phyloP scores from a whole-genome alignment of 2,113 vertebrate genomes.

The Alces alces region DNA sequence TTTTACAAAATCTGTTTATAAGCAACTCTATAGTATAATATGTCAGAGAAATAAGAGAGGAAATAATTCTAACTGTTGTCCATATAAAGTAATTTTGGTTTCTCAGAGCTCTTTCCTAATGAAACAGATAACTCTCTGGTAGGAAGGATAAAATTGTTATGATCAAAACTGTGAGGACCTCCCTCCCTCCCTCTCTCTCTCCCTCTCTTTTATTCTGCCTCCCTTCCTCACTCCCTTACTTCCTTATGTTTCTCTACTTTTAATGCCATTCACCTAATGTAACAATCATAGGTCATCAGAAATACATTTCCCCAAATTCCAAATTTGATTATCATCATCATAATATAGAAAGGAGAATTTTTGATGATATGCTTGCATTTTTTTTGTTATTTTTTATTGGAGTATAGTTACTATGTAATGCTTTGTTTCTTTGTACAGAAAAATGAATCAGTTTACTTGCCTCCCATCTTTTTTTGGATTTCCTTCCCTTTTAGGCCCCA shows the following conservation, averaged over 20 bases:
- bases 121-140: background rate
- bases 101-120: background rate
- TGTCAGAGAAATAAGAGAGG: background rate
- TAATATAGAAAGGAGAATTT: background rate
- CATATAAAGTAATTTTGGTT: background rate
- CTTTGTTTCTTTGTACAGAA: background rate
- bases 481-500: background rate
- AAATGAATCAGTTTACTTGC: background rate
- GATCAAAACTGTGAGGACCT: background rate
- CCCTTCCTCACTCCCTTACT: background rate
- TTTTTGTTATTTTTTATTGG: background rate
- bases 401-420: background rate
- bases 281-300: background rate
- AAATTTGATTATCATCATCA: background rate
- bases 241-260: background rate
- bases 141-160: background rate
- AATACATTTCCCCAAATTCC: background rate
- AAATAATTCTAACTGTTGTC: background rate
- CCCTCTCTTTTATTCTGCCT: background rate
- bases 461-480: background rate
- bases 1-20: background rate
- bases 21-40: background rate
- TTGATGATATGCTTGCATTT: background rate
- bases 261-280: background rate
- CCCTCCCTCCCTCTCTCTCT: background rate